phyloP scores from a whole-genome alignment of 2,888 invertebrate species.

The Therioaphis trifolii region DNA sequence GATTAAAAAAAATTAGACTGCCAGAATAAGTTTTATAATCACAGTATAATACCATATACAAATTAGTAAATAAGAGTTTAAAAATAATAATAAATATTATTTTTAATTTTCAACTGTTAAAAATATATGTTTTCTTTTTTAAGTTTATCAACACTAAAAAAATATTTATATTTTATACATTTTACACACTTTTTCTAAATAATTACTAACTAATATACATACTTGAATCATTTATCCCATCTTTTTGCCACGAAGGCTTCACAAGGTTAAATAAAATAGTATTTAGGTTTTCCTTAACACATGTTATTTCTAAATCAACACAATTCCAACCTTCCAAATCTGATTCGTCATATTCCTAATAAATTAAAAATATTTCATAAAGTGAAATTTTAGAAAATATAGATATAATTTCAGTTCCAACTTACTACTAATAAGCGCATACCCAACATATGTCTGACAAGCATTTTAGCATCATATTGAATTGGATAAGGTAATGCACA shows the following conservation, averaged over 20 bases:
- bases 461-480: neutral
- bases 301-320: slow-evolving; percentile 14
- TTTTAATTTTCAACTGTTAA: no score
- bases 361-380: neutral
- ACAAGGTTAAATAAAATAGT: slow-evolving; percentile 14
- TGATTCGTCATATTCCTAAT: slow-evolving; percentile 42
- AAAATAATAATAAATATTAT: no score
- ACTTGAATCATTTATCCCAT: neutral
- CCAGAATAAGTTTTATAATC: no score
- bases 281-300: slow-evolving; percentile 35
- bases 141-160: no score
- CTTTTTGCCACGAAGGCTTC: slow-evolving; percentile 35
- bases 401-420: neutral
- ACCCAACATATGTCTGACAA: neutral
- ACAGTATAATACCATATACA: no score
- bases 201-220: neutral
- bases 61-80: no score
- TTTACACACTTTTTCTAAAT: no score
- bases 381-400: neutral
- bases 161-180: neutral
- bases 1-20: no score
- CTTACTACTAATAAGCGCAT: neutral
- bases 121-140: no score
- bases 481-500: slow-evolving; percentile 47
- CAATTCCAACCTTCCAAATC: slow-evolving; percentile 32